Conservation (phyloP, 2,888 invertebrate genomes). For the Phorcus lineatus region DNA sequence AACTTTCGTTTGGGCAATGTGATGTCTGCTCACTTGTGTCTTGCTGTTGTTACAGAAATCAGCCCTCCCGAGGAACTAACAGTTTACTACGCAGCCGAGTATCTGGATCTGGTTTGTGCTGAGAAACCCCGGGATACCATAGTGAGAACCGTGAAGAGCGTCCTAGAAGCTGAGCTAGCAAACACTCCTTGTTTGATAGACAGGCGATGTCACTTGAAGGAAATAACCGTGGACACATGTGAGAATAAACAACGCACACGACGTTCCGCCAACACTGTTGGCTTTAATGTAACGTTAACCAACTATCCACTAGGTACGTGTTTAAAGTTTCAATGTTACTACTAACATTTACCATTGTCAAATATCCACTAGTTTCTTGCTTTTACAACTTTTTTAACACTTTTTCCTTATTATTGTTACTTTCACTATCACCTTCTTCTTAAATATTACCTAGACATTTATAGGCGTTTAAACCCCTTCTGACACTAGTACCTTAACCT, state of each 20-base stretch:
- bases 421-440: no score
- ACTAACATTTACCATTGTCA: no score
- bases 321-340: no score
- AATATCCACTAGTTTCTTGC: no score
- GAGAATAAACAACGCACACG: neutral
- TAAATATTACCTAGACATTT: no score
- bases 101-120: neutral
- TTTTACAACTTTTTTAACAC: no score
- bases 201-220: neutral
- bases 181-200: neutral
- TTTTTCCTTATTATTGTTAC: no score
- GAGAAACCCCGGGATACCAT: neutral
- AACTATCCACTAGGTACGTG: neutral
- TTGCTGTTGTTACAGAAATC: neutral
- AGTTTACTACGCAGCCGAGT: neutral
- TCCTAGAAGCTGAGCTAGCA: neutral
- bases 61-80: neutral
- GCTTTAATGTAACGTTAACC: neutral
- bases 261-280: neutral
- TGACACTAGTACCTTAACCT: no score
- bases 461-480: no score
- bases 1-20: no score
- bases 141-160: neutral
- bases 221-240: neutral
- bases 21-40: no score